Conservation (phyloP, 2,797 vertebrate genomes). For the Alfaro cultratus region DNA sequence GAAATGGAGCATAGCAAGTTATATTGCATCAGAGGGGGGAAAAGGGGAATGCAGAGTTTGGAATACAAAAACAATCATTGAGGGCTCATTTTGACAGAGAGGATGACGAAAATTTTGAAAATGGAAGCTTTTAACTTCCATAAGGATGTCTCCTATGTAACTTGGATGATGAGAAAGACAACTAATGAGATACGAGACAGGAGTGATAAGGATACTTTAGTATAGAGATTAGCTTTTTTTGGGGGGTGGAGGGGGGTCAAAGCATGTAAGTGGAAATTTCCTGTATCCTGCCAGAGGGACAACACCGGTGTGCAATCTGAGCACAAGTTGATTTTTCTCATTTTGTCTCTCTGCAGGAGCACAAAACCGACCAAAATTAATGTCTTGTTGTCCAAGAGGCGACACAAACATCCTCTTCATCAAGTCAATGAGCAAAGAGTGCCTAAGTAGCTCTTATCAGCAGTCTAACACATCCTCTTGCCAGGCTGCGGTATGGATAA, state of each 20-base stretch:
- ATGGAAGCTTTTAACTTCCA: constrained; percentile 25
- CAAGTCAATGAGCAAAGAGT: constrained; percentile 43
- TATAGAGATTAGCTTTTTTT: constrained; percentile 37
- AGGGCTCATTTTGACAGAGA: background rate
- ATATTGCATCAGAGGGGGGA: background rate
- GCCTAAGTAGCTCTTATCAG: constrained; percentile 66
- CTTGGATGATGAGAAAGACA: constrained; percentile 41
- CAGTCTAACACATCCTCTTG: constrained; percentile 55
- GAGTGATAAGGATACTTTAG: constrained; percentile 25
- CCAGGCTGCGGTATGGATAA: constrained; percentile 38
- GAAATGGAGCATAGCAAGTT: constrained; percentile 25
- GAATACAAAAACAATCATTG: constrained; percentile 21
- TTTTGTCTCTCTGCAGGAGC: constrained; percentile 23
- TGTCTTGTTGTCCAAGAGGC: constrained; percentile 37
- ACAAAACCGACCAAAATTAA: constrained; percentile 31
- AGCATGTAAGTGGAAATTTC: constrained; percentile 34
- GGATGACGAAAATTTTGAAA: constrained; percentile 13
- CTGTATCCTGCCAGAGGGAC: constrained; percentile 26
- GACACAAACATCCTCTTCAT: constrained; percentile 49
- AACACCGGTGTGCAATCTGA: constrained; percentile 16
- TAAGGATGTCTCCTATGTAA: constrained; percentile 17
- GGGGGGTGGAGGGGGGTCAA: background rate
- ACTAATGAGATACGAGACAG: constrained; percentile 49
- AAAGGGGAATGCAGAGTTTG: background rate
- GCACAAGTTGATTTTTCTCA: constrained; percentile 23